Base-by-base conservation (phyloP, 1,140 invertebrate species). In the Bombus confusus region DNA sequence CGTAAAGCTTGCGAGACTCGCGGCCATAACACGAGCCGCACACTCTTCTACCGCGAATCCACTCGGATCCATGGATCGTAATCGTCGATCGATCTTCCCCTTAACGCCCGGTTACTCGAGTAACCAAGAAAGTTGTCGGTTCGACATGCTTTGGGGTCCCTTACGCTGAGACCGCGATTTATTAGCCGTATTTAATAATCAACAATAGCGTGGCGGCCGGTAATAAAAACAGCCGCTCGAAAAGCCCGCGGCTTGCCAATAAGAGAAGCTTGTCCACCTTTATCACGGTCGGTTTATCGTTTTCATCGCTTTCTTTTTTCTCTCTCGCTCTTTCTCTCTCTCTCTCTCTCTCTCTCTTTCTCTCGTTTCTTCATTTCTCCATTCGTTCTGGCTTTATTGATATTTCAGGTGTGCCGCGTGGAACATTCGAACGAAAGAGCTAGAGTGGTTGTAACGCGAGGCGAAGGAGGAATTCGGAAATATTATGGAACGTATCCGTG, bases 31-130 rank as follows among this genome's bases (percentile, higher is more conserved):
- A 37, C 34, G 22, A 15, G 1, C 13, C 25, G 5, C 9, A 8
- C 37, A 6, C 13, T 72, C 10, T 72, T 15, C 37, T n/a, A 41
- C 69, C 18, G 18, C 6, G 64, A 18, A 9, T 13, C 71, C 2
- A 18, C 74, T 59, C 72, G 22, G 74, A 76, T 62, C 25, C 34
- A n/a, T 57, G 71, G 87, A 88, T 88, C 86, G 86, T 88, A 88
- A 88, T 88, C 86, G 68, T 25, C 87, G 77, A 88, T 88, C 87
- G 87, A 88, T 88, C 87, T 77, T 34, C 62, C 62, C 69, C 76
- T 88, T 88, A 84, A 88, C 86, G 75, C 66, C 47, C 72, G 43
- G 64, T 74, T 59, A 43, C 37, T 62, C 39, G 28, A 5, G 37
- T 28, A 41, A 41, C n/a, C 25, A 76, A 85, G 82, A 88, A 88